Evolutionary conservation across 2,797 vertebrate genomes (phyloP).

Genomic region (Sebastes alutus): DNA sequence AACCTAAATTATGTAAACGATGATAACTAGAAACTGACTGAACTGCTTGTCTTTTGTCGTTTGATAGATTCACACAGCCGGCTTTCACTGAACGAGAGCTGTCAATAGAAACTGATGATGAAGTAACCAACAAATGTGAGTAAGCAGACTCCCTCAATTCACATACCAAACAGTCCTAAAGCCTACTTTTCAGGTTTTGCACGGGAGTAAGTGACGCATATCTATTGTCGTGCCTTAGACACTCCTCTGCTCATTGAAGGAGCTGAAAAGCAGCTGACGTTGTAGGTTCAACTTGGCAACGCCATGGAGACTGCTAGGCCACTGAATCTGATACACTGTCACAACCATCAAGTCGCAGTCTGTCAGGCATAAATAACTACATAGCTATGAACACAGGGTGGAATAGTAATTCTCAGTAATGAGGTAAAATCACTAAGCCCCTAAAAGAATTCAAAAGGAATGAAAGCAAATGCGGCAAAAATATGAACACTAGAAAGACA

Average conservation of each 20-base stretch:
- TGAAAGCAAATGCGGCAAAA: background rate
- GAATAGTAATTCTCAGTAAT: background rate
- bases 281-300: background rate
- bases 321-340: background rate
- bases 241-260: conserved; percentile 64
- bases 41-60: background rate
- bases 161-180: conserved; percentile 59
- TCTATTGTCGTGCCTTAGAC: conserved; percentile 62
- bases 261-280: conserved; percentile 59
- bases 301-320: background rate
- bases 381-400: background rate
- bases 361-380: background rate
- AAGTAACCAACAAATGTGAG: conserved; percentile 34
- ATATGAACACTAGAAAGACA: background rate
- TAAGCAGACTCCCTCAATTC: conserved; percentile 16
- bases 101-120: conserved; percentile 34
- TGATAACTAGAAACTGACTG: background rate
- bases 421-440: background rate
- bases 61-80: background rate
- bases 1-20: background rate
- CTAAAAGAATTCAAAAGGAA: background rate
- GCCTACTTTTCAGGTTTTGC: conserved; percentile 82
- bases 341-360: background rate
- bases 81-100: background rate
- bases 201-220: conserved; percentile 71